Evolutionary conservation across 2,797 vertebrate species (phyloP), one percentile per base, ranked within the genome.

Genomic region (Scolopax bukidnonensis): DNA sequence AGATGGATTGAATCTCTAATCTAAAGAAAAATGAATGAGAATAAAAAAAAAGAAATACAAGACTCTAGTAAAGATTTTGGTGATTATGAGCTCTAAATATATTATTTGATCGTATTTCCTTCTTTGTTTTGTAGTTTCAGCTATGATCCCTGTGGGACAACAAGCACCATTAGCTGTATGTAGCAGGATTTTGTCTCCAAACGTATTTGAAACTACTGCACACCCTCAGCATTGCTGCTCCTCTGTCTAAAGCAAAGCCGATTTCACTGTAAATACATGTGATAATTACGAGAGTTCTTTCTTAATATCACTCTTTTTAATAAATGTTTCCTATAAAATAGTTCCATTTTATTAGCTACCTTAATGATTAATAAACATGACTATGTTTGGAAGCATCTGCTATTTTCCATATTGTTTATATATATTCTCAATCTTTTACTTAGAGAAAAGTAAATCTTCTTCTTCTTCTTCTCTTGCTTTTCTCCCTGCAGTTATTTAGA

Each of bases 401-500:
- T 93, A 11, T 80, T 93, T 91, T 91, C 19, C 36, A 20, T 73
- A 53, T 27, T 92, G 30, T 86, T 73, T 86, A 51, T 51, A n/a
- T 33, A 60, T 20, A 88, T 51, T 59, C 81, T 93, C 84, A 78
- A 78, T 92, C 71, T 73, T 65, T 78, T 80, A 94, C 94, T 68
- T 47, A 87, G 70, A 95, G 93, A 90, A 70, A 93, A 96, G 48
- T 84, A 89, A 73, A 95, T 94, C 79, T 93, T 95, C 92, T 93
- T 90, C 86, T 67, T 85, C 60, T 67, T 85, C 60, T 76, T 32
- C 32, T 56, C 73, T 76, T 71, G 71, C 70, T 91, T 91, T 87
- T 92, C 87, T 88, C 76, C 80, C 69, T 45, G 75, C 84, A 94
- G 87, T 90, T 90, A 88, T 89, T 96, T 95, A 94, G 90, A 93